Evolutionary conservation across 92 coral and sea anemone genomes (phyloP).

Genomic region (Montipora capitata): DNA sequence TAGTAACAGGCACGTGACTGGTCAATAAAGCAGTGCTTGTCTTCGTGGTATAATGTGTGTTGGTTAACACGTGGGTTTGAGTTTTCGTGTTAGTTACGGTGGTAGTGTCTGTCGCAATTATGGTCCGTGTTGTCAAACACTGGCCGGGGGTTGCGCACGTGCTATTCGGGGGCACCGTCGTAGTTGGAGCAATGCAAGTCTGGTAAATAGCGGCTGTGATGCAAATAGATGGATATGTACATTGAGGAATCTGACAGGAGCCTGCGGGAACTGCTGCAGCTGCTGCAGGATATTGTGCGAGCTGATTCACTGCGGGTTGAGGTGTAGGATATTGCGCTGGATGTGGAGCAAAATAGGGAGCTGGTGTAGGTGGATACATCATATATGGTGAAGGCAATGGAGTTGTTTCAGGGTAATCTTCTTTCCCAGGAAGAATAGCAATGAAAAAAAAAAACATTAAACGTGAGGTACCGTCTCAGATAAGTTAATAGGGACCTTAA

Average conservation of each 20-base stretch:
- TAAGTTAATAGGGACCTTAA: no score
- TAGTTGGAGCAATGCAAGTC: slow-evolving; percentile 69
- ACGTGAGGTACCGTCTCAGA: no score
- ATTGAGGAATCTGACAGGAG: slow-evolving; percentile 58
- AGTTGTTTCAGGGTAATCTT: background rate
- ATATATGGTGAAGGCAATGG: background rate
- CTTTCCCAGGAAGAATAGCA: background rate
- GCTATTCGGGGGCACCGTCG: slow-evolving; percentile 25
- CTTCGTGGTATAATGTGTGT: slow-evolving; percentile 11
- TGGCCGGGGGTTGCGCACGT: slow-evolving; percentile 30
- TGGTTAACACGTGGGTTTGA: slow-evolving; percentile 40
- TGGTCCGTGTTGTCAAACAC: slow-evolving; percentile 34
- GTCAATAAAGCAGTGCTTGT: slow-evolving; percentile 54
- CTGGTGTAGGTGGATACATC: background rate
- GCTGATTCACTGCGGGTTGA: background rate
- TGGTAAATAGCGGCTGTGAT: slow-evolving; percentile 54
- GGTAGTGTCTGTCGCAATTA: slow-evolving; percentile 41
- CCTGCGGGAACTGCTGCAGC: slow-evolving; percentile 17
- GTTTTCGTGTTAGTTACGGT: slow-evolving; percentile 54
- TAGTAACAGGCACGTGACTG: slow-evolving; percentile 36
- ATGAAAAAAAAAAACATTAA: background rate
- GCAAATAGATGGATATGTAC: slow-evolving; percentile 74
- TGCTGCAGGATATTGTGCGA: background rate
- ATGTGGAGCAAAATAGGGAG: background rate
- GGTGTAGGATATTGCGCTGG: background rate